phyloP scores from a whole-genome alignment of 64 coral and sea anemone species.

The Montipora cactus region DNA sequence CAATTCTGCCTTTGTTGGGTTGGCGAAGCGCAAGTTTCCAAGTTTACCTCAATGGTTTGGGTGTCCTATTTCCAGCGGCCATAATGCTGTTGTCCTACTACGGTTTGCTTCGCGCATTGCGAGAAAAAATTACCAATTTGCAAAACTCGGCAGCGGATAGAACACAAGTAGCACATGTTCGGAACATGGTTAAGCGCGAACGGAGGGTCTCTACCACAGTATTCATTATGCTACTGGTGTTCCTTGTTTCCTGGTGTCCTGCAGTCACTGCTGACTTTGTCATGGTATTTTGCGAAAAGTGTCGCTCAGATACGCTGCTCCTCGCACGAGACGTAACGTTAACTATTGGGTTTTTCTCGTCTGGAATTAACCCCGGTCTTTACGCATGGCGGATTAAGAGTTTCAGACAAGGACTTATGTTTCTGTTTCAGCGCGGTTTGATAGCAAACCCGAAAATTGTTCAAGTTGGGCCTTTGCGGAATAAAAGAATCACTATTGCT shows the following conservation, averaged over 20 bases:
- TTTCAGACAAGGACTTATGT: too few species aligned
- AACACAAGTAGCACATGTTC: constrained; percentile 51
- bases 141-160: constrained; percentile 32
- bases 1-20: too few species aligned
- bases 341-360: neutral
- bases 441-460: neutral
- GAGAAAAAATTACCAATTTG: neutral
- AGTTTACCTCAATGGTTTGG: too few species aligned
- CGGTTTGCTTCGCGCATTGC: too few species aligned
- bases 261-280: too few species aligned
- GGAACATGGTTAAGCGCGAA: constrained; percentile 72
- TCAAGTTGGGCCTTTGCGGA: constrained; percentile 1
- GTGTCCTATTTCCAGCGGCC: too few species aligned
- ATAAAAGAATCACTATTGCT: neutral
- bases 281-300: neutral
- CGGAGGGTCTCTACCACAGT: neutral
- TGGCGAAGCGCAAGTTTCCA: too few species aligned
- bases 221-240: too few species aligned
- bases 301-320: constrained; percentile 31
- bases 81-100: too few species aligned
- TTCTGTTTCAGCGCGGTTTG: constrained; percentile 3
- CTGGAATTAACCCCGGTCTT: too few species aligned
- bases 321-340: constrained; percentile 77
- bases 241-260: too few species aligned
- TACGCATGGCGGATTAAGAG: too few species aligned